Base-by-base conservation (phyloP, 2,113 vertebrate genomes). In the Struthidea cinerea region DNA sequence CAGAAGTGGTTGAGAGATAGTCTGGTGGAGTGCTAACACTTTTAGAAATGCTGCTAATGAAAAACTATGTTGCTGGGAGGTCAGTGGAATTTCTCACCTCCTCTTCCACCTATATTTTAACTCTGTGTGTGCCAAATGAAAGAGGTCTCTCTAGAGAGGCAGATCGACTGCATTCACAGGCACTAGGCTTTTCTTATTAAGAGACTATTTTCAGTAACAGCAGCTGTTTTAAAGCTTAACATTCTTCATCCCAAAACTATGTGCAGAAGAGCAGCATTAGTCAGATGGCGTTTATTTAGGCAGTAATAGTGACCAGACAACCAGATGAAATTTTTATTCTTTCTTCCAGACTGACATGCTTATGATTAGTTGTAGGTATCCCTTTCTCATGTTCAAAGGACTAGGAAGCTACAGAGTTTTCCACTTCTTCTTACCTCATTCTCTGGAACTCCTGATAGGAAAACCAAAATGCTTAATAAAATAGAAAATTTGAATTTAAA, bases 221-320 rank as follows among this genome's bases (percentile, higher is more conserved):
- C 89, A 95, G 85, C 90, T 88, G 86, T 91, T 96, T 93, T 86
- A 86, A 88, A 92, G 92, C 74, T 94, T 78, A 69, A 74, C 39
- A 76, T 69, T 73, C 90, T 96, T 96, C 90, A 97, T 93, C 91
- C 71, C 60, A 27, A 89, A 96, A 87, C 42, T 75, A 94, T 91
- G 87, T 78, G 85, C 86, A 84, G 94, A 84, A 47, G 90, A 93
- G 80, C 79, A 68, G 82, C 55, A 10, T 80, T 79, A 94, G 91
- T 83, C 91, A 94, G 73, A 67, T 16, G 11, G 12, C 2, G 2
- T 86, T 93, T 91, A 87, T 93, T 92, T 87, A 79, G 95, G 92
- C 84, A 70, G 30, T 19, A 59, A 91, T 33, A 74, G n/a, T 23
- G 88, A 95, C 83, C 32, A 61, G 93, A 93, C 55, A 32, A 80